A percentile compares a stretch with the other conserved stretches of the same genome.
phyloP scores from a whole-genome alignment of 1,140 invertebrate genomes.

The Paraescarpia echinospica region DNA sequence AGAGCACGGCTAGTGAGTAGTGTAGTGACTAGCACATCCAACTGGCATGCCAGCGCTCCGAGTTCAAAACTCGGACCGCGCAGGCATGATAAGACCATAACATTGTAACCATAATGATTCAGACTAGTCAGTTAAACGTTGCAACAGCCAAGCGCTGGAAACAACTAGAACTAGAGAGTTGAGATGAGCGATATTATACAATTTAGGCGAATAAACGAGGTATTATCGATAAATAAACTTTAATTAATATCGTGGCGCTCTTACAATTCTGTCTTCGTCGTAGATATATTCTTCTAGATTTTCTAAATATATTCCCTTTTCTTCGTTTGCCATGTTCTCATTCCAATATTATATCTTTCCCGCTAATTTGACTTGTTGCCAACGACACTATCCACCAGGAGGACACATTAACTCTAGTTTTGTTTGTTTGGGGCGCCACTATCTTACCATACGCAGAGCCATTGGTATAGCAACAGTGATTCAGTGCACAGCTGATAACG shows the following conservation, averaged over 20 bases:
- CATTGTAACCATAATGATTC: too few relatives aligned
- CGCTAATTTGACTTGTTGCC: background rate
- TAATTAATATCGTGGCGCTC: conserved; percentile 25
- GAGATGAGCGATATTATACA: conserved; percentile 29
- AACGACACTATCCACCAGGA: background rate
- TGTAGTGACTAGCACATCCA: too few relatives aligned
- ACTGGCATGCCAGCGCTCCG: too few relatives aligned
- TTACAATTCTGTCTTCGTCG: conserved; percentile 52
- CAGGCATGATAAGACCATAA: too few relatives aligned
- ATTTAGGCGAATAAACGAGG: conserved; percentile 25
- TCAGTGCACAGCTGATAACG: too few relatives aligned
- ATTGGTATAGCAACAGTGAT: too few relatives aligned
- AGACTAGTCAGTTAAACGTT: too few relatives aligned
- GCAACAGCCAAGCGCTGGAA: background rate
- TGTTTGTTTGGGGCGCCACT: background rate
- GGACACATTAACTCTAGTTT: background rate
- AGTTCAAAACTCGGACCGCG: too few relatives aligned
- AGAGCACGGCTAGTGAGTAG: too few relatives aligned
- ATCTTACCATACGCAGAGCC: too few relatives aligned
- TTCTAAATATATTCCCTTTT: conserved; percentile 40
- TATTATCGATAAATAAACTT: conserved; percentile 35
- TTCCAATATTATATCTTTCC: background rate
- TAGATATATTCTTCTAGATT: conserved; percentile 52
- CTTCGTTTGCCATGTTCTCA: conserved; percentile 36
- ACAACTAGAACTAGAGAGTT: too few relatives aligned